Conservation (phyloP, 1,140 invertebrate species). For the Drosophila ironensis region DNA sequence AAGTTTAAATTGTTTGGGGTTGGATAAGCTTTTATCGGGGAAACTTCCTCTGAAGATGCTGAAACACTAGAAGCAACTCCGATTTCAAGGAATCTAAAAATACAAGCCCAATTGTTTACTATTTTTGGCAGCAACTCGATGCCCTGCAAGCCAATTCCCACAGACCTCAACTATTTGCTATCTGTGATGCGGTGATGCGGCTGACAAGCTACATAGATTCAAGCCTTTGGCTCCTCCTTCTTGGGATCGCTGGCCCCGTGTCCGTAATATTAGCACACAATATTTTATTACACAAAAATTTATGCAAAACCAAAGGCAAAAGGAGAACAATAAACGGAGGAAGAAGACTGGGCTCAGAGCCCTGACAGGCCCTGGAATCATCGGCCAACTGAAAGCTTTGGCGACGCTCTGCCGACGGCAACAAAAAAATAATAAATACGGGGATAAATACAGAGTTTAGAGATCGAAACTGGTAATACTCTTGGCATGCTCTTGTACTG, state of each 20-base stretch:
- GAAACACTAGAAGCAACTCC: not conserved
- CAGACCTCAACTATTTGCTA: conserved; percentile 33
- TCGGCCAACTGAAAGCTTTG: conserved; percentile 66
- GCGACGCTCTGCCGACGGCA: conserved; percentile 74
- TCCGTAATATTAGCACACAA: conserved; percentile 60
- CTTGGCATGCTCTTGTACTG: no score
- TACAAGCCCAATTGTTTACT: not conserved
- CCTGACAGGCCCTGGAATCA: conserved; percentile 19
- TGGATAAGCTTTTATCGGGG: not conserved
- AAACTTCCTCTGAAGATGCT: not conserved
- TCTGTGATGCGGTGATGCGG: conserved; percentile 27
- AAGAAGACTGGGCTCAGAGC: conserved; percentile 23
- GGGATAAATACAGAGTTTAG: not conserved
- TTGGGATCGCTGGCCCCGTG: not conserved
- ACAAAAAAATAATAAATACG: conserved; percentile 29
- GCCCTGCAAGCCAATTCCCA: conserved; percentile 17
- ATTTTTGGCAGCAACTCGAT: conserved; percentile 22
- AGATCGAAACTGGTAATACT: conserved; percentile 9
- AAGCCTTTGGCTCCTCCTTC: not conserved
- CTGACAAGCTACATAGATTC: conserved; percentile 9
- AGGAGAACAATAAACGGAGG: conserved; percentile 44
- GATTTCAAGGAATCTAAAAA: not conserved
- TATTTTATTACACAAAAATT: conserved; percentile 78
- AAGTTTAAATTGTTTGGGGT: not conserved
- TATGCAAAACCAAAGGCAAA: conserved; percentile 58